Percentiles rank a stretch among this genome's conserved stretches.
phyloP scores from a whole-genome alignment of 2,797 vertebrate genomes.

The Gymnodraco acuticeps region DNA sequence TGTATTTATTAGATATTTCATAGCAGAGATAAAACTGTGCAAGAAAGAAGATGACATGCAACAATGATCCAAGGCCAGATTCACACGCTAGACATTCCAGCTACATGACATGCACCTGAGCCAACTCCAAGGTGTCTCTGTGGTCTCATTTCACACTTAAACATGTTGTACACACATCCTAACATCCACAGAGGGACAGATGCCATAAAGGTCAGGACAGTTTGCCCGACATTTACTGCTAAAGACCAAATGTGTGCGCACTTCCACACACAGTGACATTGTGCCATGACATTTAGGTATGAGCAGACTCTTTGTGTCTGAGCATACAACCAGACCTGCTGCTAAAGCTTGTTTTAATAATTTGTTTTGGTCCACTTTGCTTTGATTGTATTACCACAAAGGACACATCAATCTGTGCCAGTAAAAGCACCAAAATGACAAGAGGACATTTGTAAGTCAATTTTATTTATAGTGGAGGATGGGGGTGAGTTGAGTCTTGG shows the following conservation, averaged over 20 bases:
- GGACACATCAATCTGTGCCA: slow-evolving; percentile 42
- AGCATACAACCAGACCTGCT: slow-evolving; percentile 41
- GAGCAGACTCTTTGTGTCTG: slow-evolving; percentile 11
- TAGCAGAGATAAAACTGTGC: neutral
- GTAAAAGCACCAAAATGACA: slow-evolving; percentile 33
- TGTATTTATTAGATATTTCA: neutral
- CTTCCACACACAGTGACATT: slow-evolving; percentile 21
- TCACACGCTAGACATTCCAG: slow-evolving; percentile 23
- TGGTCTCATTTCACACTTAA: slow-evolving; percentile 18
- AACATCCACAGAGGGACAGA: slow-evolving; percentile 11
- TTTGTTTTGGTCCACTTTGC: slow-evolving; percentile 47
- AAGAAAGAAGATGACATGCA: slow-evolving; percentile 19
- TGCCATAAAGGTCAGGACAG: slow-evolving; percentile 37
- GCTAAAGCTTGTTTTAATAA: slow-evolving; percentile 34
- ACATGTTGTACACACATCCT: slow-evolving; percentile 11
- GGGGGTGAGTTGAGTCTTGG: slow-evolving; percentile 31
- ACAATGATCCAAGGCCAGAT: slow-evolving; percentile 19
- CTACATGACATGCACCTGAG: slow-evolving; percentile 41
- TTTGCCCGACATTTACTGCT: slow-evolving; percentile 28
- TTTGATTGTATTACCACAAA: slow-evolving; percentile 42
- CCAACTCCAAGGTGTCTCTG: slow-evolving; percentile 26
- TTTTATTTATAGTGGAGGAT: slow-evolving; percentile 47
- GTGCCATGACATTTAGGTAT: slow-evolving; percentile 34
- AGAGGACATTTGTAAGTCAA: slow-evolving; percentile 69
- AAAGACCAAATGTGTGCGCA: slow-evolving; percentile 47